Evolutionary conservation across 2,797 vertebrate genomes (phyloP).

Genomic region (Onychomys torridus): DNA sequence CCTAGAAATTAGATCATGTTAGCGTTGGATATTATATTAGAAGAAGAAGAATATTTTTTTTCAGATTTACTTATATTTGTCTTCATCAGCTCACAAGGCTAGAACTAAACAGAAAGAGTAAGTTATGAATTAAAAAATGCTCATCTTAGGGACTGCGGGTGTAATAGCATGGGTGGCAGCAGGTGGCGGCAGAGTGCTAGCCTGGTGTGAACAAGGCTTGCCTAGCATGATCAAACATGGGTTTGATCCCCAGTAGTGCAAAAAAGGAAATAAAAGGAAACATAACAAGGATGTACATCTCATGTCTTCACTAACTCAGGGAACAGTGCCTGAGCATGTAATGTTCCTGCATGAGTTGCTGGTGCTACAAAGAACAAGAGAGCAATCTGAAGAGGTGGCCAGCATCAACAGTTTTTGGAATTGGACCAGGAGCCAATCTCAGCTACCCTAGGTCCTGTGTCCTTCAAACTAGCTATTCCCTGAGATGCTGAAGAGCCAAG

Average conservation of each 20-base stretch:
- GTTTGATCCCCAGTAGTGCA: background rate
- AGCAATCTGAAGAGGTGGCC: background rate
- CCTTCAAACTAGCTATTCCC: background rate
- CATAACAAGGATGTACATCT: background rate
- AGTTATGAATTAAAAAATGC: background rate
- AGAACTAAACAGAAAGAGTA: slow-evolving; percentile 18
- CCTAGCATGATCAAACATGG: background rate
- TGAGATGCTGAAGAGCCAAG: background rate
- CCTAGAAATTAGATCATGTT: slow-evolving; percentile 17
- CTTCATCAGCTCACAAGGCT: background rate
- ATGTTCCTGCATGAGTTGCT: background rate
- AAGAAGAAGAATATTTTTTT: background rate
- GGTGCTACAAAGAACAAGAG: background rate
- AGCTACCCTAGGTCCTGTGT: background rate
- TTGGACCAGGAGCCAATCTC: background rate
- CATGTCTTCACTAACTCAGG: background rate
- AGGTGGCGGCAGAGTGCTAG: background rate
- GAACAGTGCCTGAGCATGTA: background rate
- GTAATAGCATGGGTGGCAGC: background rate
- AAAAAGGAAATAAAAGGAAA: background rate
- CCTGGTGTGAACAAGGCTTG: background rate
- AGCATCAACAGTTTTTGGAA: background rate
- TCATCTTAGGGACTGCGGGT: background rate
- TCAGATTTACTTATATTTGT: slow-evolving; percentile 14
- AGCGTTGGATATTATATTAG: background rate